These are phyloP conservation scores for Gonioctena quinquepunctata DNA, from an alignment of 1,140 invertebrate species.

Conservation along the genomic window DNA sequence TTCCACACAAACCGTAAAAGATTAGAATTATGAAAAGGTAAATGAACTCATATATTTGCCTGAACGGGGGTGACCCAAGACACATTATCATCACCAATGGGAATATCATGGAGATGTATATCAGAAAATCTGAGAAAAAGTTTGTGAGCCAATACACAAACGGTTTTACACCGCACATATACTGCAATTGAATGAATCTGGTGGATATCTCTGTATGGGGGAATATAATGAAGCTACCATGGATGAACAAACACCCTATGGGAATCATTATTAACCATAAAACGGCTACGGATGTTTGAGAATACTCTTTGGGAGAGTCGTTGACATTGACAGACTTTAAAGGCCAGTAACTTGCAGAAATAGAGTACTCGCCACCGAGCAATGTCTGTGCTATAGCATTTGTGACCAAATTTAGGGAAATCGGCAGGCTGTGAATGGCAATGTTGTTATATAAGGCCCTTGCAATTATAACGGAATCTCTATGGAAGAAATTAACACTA, in stretches of 20 bases:
- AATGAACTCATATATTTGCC: background rate
- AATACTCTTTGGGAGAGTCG: slow-evolving; percentile 28
- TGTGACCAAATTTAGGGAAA: slow-evolving; percentile 62
- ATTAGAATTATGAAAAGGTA: slow-evolving; percentile 32
- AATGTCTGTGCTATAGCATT: slow-evolving; percentile 60
- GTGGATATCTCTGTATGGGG: slow-evolving; percentile 56
- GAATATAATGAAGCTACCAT: slow-evolving; percentile 59
- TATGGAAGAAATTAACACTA: slow-evolving; percentile 53
- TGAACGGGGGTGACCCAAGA: background rate
- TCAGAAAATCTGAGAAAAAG: slow-evolving; percentile 60
- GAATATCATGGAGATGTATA: slow-evolving; percentile 28
- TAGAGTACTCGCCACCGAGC: slow-evolving; percentile 56
- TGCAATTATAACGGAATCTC: slow-evolving; percentile 36
- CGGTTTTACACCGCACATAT: slow-evolving; percentile 66
- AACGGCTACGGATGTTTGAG: slow-evolving; percentile 31
- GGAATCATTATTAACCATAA: slow-evolving; percentile 47
- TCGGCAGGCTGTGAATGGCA: slow-evolving; percentile 65
- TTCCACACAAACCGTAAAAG: slow-evolving; percentile 35
- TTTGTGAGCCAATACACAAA: slow-evolving; percentile 63
- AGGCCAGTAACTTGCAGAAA: slow-evolving; percentile 68
- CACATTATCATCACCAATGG: slow-evolving; percentile 1
- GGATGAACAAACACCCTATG: slow-evolving; percentile 43
- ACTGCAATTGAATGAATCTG: slow-evolving; percentile 67
- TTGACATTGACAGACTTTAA: slow-evolving; percentile 45
- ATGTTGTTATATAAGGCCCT: slow-evolving; percentile 60